Conservation (phyloP, 2,888 invertebrate genomes). For the Carterocephalus palaemon region DNA sequence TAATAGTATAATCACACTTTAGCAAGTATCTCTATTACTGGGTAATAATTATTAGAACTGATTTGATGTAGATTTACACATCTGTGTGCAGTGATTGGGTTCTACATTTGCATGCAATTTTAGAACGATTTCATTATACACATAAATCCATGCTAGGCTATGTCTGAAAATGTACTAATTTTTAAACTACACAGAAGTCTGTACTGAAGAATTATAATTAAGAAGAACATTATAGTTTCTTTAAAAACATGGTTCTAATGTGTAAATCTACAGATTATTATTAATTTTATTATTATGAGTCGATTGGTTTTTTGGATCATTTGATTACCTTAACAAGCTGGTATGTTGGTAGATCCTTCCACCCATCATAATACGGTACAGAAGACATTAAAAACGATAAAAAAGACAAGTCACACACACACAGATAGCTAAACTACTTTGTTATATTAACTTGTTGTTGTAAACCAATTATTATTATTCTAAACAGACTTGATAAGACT, state of each 20-base stretch:
- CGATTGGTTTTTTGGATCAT: conserved; percentile 57
- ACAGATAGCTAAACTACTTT: conserved; percentile 62
- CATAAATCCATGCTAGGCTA: conserved; percentile 5
- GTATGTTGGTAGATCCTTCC: conserved; percentile 83
- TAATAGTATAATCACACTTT: conserved; percentile 33
- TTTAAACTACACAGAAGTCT: not conserved
- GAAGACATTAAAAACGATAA: conserved; percentile 75
- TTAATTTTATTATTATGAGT: too few relatives aligned
- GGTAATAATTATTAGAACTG: conserved; percentile 15
- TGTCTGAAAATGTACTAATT: not conserved
- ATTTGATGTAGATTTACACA: conserved; percentile 70
- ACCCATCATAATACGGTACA: conserved; percentile 74
- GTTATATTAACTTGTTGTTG: conserved; percentile 21
- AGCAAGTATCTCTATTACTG: conserved; percentile 25
- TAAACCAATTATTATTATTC: conserved; percentile 8
- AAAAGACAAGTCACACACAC: conserved; percentile 77
- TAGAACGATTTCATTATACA: not conserved
- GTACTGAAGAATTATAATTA: conserved; percentile 6
- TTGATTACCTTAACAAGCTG: conserved; percentile 82
- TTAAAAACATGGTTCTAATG: conserved; percentile 42
- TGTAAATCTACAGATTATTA: conserved; percentile 71
- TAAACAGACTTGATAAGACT: conserved; percentile 1
- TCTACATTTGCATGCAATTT: conserved; percentile 37
- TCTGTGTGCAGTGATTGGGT: conserved; percentile 41
- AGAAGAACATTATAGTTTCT: too few relatives aligned